phyloP scores from a whole-genome alignment of 2,113 vertebrate species.

The Lipotes vexillifer region DNA sequence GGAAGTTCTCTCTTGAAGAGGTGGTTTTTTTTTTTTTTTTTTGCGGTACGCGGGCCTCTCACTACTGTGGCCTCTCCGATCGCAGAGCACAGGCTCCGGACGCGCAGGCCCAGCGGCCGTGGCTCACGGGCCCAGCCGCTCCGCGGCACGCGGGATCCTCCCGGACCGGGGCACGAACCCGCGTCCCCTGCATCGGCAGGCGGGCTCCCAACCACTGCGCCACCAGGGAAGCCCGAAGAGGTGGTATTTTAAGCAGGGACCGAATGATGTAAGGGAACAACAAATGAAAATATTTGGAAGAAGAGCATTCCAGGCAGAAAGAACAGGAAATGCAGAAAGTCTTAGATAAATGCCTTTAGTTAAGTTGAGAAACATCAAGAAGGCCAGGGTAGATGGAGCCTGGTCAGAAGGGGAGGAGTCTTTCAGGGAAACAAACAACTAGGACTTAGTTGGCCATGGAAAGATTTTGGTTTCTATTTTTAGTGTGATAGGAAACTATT shows the following conservation, averaged over 20 bases:
- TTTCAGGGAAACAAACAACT: not conserved
- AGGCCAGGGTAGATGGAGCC: rapidly evolving
- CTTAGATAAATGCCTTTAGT: not conserved
- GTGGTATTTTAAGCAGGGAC: not conserved
- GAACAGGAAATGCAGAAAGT: not conserved
- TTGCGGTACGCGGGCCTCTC: too few species aligned
- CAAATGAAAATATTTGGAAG: not conserved
- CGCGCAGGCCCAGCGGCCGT: too few species aligned
- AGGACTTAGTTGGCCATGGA: not conserved
- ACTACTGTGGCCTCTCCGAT: too few species aligned
- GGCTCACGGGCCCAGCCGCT: too few species aligned
- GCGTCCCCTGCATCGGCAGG: too few species aligned
- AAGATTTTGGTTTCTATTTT: not conserved
- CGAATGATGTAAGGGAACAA: not conserved
- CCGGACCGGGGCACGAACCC: too few species aligned
- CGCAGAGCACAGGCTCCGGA: too few species aligned
- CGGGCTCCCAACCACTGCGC: too few species aligned
- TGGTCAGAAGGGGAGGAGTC: not conserved
- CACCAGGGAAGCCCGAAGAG: too few species aligned
- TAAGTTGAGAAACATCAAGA: not conserved
- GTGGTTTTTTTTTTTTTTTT: not conserved
- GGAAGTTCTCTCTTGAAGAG: not conserved
- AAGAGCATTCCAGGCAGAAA: not conserved
- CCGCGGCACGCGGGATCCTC: too few species aligned
- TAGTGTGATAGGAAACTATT: not conserved